phyloP scores from a whole-genome alignment of 2,888 invertebrate genomes.

The Priocnemis perturbator region DNA sequence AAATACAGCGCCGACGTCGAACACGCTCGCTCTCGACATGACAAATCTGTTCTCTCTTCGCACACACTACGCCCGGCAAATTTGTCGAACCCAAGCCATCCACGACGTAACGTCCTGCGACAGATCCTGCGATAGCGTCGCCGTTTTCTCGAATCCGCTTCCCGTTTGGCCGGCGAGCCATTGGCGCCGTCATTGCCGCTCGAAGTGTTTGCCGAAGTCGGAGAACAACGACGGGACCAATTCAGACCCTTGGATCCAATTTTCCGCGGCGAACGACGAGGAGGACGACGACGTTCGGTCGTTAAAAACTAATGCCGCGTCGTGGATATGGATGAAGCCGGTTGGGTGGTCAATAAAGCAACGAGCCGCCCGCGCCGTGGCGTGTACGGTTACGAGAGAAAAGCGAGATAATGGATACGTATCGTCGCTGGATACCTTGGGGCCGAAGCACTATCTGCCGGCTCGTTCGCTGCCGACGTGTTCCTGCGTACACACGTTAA shows the following conservation, averaged over 20 bases:
- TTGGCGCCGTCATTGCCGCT: background rate
- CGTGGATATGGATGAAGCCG: constrained; percentile 43
- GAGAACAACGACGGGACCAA: background rate
- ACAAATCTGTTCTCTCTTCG: too few relatives aligned
- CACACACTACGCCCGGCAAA: too few relatives aligned
- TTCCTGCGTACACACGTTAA: too few relatives aligned
- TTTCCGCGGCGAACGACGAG: constrained; percentile 31
- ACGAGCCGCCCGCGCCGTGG: background rate
- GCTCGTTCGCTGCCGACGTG: too few relatives aligned
- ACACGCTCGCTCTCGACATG: too few relatives aligned
- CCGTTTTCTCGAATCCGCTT: background rate
- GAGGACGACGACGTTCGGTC: constrained; percentile 16
- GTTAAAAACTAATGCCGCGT: constrained; percentile 40
- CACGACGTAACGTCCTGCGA: too few relatives aligned
- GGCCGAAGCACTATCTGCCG: background rate
- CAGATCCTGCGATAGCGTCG: too few relatives aligned
- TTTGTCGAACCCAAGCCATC: too few relatives aligned
- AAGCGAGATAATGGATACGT: constrained; percentile 6
- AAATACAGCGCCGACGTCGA: too few relatives aligned
- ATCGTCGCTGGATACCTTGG: background rate
- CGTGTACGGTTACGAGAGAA: background rate
- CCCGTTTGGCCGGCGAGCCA: background rate
- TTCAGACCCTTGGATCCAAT: constrained; percentile 23
- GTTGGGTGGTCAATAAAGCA: constrained; percentile 41
- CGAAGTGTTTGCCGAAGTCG: background rate